Base-by-base conservation (phyloP, 2,113 vertebrate genomes). In the Symphodus melops region DNA sequence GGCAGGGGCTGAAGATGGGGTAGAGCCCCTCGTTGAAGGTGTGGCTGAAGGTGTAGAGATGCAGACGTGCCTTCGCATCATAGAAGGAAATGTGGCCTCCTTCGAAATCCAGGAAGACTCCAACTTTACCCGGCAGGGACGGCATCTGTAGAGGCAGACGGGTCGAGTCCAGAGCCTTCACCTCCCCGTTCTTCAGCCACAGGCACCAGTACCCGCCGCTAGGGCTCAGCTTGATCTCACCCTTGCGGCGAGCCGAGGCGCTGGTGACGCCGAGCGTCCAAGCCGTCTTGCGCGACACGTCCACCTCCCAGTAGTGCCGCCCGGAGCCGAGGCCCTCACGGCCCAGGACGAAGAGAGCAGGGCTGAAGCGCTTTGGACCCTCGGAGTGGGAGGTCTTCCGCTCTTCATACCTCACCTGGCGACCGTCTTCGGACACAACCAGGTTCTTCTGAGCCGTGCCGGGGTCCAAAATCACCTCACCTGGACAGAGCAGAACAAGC, bases 261-360 rank as follows among this genome's bases (percentile, higher is more conserved):
- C 75, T 68, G 13, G 85, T 83, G 61, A 95, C 75, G 0, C 95
- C 94, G 0, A 95, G 56, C 0, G 93, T 94, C 95, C 95, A 95
- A 21, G 93, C 87, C 0, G 84, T 92, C 86, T 95, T 95, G 19
- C 87, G 88, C 0, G 73, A 80, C 17, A 92, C 66, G 0, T 95
- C 92, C 59, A 95, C 93, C 88, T 95, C 94, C 95, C 95, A 95
- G 86, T 95, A 95, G 86, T 95, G 93, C 0, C 93, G 88, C 1
- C 94, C 93, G 0, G 89, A 88, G 62, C 25, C 48, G 16, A 94
- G 67, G 1, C 84, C 82, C 70, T 95, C 93, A 0, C 89, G 68
- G 11, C 77, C 92, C 61, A 95, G 61, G 16, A 94, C 88, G 20
- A 94, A 94, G 68, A 94, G 91, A 6, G 94, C 94, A 0, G 93